Conservation (phyloP, 2,888 invertebrate species). For the Plebejus melissa region DNA sequence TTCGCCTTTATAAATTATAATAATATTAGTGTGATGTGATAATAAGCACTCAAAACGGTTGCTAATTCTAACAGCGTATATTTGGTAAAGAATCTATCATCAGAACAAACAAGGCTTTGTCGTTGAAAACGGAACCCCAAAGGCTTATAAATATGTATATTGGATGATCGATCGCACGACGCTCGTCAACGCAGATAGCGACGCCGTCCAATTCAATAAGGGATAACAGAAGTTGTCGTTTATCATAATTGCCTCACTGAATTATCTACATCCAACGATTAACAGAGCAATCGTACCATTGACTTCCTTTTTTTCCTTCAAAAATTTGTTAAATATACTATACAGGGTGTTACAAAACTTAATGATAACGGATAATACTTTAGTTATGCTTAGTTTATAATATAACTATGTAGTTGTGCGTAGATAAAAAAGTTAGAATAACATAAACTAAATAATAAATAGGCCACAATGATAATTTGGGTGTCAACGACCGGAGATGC, state of each 20-base stretch:
- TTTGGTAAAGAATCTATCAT: neutral
- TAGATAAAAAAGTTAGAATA: neutral
- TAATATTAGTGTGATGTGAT: too few species aligned
- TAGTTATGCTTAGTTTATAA: too few species aligned
- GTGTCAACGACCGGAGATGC: constrained; percentile 3
- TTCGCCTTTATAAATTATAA: too few species aligned
- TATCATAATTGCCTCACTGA: neutral
- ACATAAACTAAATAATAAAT: neutral
- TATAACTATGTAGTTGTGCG: neutral
- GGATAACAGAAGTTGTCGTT: constrained; percentile 13
- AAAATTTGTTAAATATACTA: too few species aligned
- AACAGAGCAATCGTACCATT: neutral
- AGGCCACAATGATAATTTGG: constrained; percentile 5
- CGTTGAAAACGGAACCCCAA: neutral
- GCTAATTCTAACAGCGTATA: neutral
- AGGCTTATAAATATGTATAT: constrained; percentile 5
- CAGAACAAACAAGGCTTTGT: neutral
- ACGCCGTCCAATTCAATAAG: constrained; percentile 14
- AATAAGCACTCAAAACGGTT: neutral
- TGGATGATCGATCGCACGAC: constrained; percentile 16
- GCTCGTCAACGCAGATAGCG: constrained; percentile 10
- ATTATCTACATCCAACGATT: neutral
- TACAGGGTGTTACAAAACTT: too few species aligned
- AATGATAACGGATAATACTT: too few species aligned
- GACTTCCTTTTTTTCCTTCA: too few species aligned